These are phyloP conservation scores for Phylloscopus trochiloides DNA, from an alignment of 2,113 vertebrate species.

Conservation along the genomic window DNA sequence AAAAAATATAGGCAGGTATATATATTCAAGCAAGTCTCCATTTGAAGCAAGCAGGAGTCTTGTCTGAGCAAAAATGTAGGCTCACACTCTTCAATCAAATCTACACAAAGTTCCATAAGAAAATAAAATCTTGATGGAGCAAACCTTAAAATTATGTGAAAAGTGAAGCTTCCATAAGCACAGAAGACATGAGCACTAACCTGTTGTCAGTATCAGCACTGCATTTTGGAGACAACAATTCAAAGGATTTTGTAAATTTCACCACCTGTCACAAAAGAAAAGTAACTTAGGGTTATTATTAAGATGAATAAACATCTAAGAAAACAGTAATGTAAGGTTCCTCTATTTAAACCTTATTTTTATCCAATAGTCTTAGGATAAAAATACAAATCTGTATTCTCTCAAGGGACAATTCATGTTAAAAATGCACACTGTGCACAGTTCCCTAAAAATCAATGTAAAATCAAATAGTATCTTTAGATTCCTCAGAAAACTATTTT, in stretches of 20 bases:
- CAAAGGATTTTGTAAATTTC: constrained; percentile 98
- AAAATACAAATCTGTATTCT: background rate
- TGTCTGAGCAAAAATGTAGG: background rate
- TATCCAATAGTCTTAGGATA: background rate
- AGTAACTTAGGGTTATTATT: background rate
- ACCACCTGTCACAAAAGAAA: constrained; percentile 83
- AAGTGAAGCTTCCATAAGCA: background rate
- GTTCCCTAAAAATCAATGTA: background rate
- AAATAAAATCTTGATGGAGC: background rate
- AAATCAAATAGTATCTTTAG: background rate
- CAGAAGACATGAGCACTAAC: constrained; percentile 63
- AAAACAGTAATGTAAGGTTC: background rate
- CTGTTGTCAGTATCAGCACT: constrained; percentile 93
- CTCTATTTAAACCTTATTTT: background rate
- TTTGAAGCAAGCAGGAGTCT: background rate
- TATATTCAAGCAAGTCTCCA: background rate
- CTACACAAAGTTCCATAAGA: background rate
- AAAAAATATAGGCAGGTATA: fast-evolving
- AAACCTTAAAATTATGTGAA: background rate
- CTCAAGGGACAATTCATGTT: background rate
- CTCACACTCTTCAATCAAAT: background rate
- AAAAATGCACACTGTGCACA: background rate
- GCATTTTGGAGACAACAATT: constrained; percentile 96
- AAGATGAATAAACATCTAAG: background rate
- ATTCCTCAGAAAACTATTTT: background rate